A percentile compares a stretch with the other conserved stretches of the same genome.
phyloP scores from a whole-genome alignment of 1,140 invertebrate genomes.

The Idris sp. region DNA sequence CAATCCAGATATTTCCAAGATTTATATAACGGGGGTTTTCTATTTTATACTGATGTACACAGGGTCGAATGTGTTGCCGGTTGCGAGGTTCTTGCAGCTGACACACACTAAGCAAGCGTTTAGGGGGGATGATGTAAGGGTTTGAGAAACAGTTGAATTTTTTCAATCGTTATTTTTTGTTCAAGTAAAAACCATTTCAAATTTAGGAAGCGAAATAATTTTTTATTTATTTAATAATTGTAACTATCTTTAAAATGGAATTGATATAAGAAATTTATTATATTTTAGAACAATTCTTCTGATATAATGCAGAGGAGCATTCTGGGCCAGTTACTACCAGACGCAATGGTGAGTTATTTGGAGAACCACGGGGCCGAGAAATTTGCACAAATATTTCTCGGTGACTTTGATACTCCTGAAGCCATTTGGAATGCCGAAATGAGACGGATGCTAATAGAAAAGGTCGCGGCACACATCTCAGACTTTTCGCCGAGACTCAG shows the following conservation, averaged over 20 bases:
- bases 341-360: constrained; percentile 99
- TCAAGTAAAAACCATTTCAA: no score
- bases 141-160: no score
- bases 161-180: no score
- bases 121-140: constrained; percentile 90
- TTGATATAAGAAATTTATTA: no score
- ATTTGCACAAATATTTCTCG: constrained; percentile 99
- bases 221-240: no score
- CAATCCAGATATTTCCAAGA: constrained; percentile 95
- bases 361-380: constrained; percentile 99
- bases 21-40: constrained; percentile 97
- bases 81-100: constrained; percentile 95
- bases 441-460: constrained; percentile 96
- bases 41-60: constrained; percentile 99
- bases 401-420: constrained; percentile 99
- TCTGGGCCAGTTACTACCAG: constrained; percentile 95
- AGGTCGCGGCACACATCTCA: constrained; percentile 96
- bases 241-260: no score
- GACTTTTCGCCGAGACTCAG: constrained; percentile 96
- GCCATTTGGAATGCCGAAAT: constrained; percentile 96
- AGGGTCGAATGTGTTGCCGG: constrained; percentile 97
- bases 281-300: constrained; percentile 79
- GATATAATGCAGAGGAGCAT: constrained; percentile 92
- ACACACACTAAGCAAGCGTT: constrained; percentile 98
- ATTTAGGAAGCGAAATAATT: no score